Percentiles rank a stretch among this genome's conserved stretches.
These are phyloP conservation scores for Anguilla marmorata DNA, from an alignment of 2,797 vertebrate genomes.

Conservation along the genomic window DNA sequence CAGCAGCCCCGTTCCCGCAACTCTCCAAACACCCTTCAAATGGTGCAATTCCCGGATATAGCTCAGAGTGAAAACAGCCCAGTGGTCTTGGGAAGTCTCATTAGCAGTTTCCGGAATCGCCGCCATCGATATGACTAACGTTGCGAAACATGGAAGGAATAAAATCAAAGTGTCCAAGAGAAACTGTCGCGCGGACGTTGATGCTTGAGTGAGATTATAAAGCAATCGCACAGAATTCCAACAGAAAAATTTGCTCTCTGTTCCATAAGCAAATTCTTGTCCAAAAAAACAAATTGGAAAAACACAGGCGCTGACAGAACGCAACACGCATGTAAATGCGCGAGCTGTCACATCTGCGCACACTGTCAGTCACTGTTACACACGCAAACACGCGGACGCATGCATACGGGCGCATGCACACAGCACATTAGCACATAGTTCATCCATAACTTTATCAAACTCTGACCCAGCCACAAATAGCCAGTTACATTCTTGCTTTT, in stretches of 20 bases:
- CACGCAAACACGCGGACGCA: neutral
- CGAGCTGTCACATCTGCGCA: neutral
- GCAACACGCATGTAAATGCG: neutral
- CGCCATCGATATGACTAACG: slow-evolving; percentile 27
- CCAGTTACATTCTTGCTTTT: slow-evolving; percentile 15
- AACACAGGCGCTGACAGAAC: neutral
- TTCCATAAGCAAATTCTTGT: neutral
- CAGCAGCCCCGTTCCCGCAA: slow-evolving; percentile 34
- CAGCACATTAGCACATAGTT: neutral
- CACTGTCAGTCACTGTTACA: neutral
- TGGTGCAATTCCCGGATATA: slow-evolving; percentile 41
- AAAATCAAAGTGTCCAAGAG: slow-evolving; percentile 23
- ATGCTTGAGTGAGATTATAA: slow-evolving; percentile 6
- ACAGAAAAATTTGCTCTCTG: neutral
- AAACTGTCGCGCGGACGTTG: neutral
- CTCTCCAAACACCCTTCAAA: slow-evolving; percentile 43
- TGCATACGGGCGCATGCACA: neutral
- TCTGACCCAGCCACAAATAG: slow-evolving; percentile 32
- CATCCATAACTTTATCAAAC: slow-evolving; percentile 17
- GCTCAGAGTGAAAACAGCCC: slow-evolving; percentile 28
- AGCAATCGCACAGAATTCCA: slow-evolving; percentile 9
- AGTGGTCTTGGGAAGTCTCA: slow-evolving; percentile 24
- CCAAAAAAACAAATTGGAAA: neutral
- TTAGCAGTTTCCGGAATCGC: slow-evolving; percentile 37
- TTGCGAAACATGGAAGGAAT: slow-evolving; percentile 30